phyloP scores from a whole-genome alignment of 53 echinoderm and acorn worm species.

The Crossaster papposus region DNA sequence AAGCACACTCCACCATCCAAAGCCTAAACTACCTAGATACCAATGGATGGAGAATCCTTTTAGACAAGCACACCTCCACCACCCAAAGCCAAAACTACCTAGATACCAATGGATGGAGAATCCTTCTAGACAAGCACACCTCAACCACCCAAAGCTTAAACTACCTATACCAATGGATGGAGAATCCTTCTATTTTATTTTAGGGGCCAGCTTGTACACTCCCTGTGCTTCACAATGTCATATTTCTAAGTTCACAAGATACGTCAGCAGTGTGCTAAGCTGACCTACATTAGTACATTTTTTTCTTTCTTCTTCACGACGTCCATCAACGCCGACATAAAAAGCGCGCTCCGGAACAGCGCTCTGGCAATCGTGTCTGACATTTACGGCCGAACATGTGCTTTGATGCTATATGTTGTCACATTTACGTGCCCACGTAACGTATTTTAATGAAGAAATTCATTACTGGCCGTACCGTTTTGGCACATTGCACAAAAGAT shows the following conservation, averaged over 20 bases:
- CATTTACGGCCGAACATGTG: slow-evolving; percentile 9
- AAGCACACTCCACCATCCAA: too few species aligned
- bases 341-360: neutral
- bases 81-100: too few species aligned
- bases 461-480: neutral
- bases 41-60: too few species aligned
- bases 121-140: too few species aligned
- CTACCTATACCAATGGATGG: too few species aligned
- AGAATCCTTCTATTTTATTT: too few species aligned
- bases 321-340: neutral
- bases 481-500: neutral
- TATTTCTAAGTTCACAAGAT: neutral
- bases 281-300: neutral
- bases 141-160: too few species aligned
- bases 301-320: neutral
- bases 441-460: slow-evolving; percentile 36
- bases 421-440: neutral
- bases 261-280: too few species aligned
- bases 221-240: neutral
- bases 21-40: too few species aligned
- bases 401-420: neutral
- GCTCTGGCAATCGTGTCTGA: slow-evolving; percentile 24
- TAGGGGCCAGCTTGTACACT: too few species aligned
- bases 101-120: too few species aligned
- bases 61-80: too few species aligned